Evolutionary conservation across 2,888 invertebrate genomes (phyloP), one percentile per base, ranked within the genome.

Genomic region (Camponotus fellah): DNA sequence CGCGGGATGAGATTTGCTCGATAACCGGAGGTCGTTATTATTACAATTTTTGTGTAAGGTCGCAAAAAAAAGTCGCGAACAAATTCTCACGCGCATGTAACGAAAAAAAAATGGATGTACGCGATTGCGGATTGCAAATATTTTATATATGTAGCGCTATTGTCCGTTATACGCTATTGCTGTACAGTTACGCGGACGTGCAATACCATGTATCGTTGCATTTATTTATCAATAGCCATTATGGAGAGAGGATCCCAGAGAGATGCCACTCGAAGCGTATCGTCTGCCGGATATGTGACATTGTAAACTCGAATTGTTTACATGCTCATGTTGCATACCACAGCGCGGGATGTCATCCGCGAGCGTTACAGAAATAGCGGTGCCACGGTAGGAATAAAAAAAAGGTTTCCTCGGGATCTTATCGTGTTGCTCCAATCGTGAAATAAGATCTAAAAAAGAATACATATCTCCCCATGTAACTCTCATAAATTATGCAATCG

Each of bases 261-360:
- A 26, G 26, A 26, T 26, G 26, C 26, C 58, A 60, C 82, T 21
- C 58, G 69, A 14, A 21, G 69, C 77, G 79, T 79, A 46, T 46
- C 46, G 46, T 82, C 76, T 83, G 80, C 74, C 83, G 68, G 82
- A 87, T 87, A 83, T 82, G 82, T 77, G 66, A 82, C 66, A 83
- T 58, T 80, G 83, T 65, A 69, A 83, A 62, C 77, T 66, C 76
- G 79, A 86, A 85, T 87, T 88, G 86, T 87, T 88, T 88, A 87
- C 87, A 88, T 79, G 87, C 83, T 72, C 49, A 40, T 62, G 74
- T 83, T 76, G 69, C 84, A 62, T 84, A 71, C 82, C 69, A 72
- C 72, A 17, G 17, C n/a, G 79, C 85, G 21, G 64, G 21, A 64
- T 49, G 49, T 49, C 49, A 49, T 65, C 32, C 49, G 81, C 80